Evolutionary conservation across 2,113 vertebrate species (phyloP), one percentile per base, ranked within the genome.

Genomic region (Trematomus loennbergii): DNA sequence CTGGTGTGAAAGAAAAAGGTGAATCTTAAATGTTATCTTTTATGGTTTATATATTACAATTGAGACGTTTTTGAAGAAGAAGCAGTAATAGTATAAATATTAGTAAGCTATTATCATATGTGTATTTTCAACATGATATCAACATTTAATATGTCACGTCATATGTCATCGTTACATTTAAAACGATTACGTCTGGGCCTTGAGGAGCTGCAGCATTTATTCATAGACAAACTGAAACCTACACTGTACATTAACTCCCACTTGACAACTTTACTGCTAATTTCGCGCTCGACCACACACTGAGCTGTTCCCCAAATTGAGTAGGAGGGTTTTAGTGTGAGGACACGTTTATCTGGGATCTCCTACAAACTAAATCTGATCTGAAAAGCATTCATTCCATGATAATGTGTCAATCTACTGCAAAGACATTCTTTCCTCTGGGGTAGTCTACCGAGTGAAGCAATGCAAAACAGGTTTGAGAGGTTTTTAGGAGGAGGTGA

Each of bases 301-400:
- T 59, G 57, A 36, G 29, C 57, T 43, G 59, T 40, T 61, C 17
- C 33, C 33, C 16, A 18, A 40, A 61, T 64, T 57, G 81, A 50
- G 82, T 79, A 53, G 75, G 78, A 83, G 71, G 72, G 49, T 25
- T 85, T 88, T 18, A 75, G 52, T 54, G 55, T 22, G 20, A 64
- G 48, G 67, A 60, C 66, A 61, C 15, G 48, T 78, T 78, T 80
- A 62, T 40, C 6, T 40, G 54, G 55, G 20, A 76, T 88, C 70
- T 75, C 62, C 45, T 53, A 60, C 15, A 49, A 75, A 73, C 8
- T 13, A 64, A 63, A 72, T 76, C 60, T 78, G 46, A 55, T 69
- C 33, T 33, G 13, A 54, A 57, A 67, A 74, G 52, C 29, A 84
- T 59, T 78, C 58, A 79, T 58, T 71, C 40, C 16, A 45, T 15